Evolutionary conservation across 92 coral and sea anemone genomes (phyloP), one percentile per base, ranked within the genome.

Genomic region (Diadumene lineata): DNA sequence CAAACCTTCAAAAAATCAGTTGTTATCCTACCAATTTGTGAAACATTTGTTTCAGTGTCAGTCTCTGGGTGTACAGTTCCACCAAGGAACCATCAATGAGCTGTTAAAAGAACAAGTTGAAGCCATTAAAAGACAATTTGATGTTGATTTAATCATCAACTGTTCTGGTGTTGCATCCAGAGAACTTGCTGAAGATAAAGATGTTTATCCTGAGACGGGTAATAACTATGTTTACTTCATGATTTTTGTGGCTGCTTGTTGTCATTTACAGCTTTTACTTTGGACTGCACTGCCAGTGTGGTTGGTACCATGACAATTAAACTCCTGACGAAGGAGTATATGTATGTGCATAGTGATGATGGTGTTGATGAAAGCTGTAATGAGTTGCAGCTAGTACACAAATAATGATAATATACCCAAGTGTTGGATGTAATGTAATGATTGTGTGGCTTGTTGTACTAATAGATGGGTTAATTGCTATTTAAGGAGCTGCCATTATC

Each of bases 181-280:
- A 58, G 90, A 85, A 75, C 74, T 85, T 66, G 83, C 82, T 60
- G 90, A 79, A 62, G 90, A 85, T 66, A 62, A 75, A 51, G 61
- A 81, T 60, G 82, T 81, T 43, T 85, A 69, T 51, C 86, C 86
- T 21, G 63, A 69, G 26, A 69, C 79, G 70, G 90, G 90, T 85
- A 9, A 30, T 9, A n/a, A n/a, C n/a, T n/a, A n/a, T n/a, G n/a
- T n/a, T n/a, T n/a, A n/a, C n/a, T n/a, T n/a, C n/a, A n/a, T n/a
- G n/a, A n/a, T n/a, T n/a, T n/a, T n/a, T n/a, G n/a, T n/a, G n/a
- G n/a, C n/a, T n/a, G n/a, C n/a, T n/a, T n/a, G n/a, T n/a, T n/a
- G n/a, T n/a, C n/a, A n/a, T n/a, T n/a, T n/a, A n/a, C n/a, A n/a
- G n/a, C n/a, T n/a, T n/a, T n/a, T n/a, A n/a, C n/a, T n/a, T n/a